Percentiles rank a stretch among this genome's conserved stretches.
Conservation (phyloP, 2,888 invertebrate species). For the Gryllus longicercus region DNA sequence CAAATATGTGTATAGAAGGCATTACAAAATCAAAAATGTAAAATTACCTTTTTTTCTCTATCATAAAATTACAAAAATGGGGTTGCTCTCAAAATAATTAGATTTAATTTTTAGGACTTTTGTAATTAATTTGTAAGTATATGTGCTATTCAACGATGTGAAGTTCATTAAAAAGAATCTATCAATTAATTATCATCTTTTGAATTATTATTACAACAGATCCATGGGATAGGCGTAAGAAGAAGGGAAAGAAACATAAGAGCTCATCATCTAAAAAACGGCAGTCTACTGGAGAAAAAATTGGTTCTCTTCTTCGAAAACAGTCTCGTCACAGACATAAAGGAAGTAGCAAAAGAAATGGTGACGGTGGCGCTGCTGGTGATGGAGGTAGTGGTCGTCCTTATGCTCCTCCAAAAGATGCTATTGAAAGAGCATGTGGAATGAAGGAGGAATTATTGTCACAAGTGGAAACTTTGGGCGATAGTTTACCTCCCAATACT, state of each 20-base stretch:
- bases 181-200: background rate
- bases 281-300: constrained; percentile 73
- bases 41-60: no score
- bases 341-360: constrained; percentile 31
- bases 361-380: constrained; percentile 29
- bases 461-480: constrained; percentile 81
- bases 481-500: constrained; percentile 90
- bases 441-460: constrained; percentile 90
- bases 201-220: constrained; percentile 49
- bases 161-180: no score
- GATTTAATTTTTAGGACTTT: no score
- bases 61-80: no score
- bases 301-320: constrained; percentile 63
- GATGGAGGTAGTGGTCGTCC: constrained; percentile 25
- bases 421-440: constrained; percentile 82
- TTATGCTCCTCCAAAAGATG: constrained; percentile 68
- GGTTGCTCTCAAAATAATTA: no score
- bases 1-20: no score
- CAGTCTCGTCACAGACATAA: constrained; percentile 41
- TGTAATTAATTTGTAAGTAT: constrained; percentile 43
- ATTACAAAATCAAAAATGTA: no score
- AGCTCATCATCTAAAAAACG: constrained; percentile 56
- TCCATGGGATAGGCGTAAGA: constrained; percentile 73
- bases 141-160: constrained; percentile 34
- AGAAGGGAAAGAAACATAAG: constrained; percentile 60